These are phyloP conservation scores for Pristionchus japonicus DNA, from an alignment of 2,888 invertebrate genomes.

Conservation along the genomic window DNA sequence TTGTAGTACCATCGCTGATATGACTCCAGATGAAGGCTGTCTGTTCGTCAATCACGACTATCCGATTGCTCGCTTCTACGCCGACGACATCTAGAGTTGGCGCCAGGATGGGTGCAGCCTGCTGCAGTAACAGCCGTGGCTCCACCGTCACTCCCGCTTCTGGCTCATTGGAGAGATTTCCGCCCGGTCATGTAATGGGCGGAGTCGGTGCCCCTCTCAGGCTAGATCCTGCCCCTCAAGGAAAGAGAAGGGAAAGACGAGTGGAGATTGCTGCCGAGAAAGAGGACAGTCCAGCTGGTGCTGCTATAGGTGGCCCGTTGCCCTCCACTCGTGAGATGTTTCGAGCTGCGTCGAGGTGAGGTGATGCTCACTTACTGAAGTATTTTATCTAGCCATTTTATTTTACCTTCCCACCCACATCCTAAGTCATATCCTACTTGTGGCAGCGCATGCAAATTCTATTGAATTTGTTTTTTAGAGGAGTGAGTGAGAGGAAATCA, in stretches of 20 bases:
- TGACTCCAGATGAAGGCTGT: background rate
- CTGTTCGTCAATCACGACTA: background rate
- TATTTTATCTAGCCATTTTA: too few species aligned
- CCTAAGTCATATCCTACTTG: background rate
- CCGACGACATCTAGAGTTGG: background rate
- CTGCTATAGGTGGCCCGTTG: background rate
- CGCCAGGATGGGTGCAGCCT: background rate
- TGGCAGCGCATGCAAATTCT: background rate
- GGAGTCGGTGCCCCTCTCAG: background rate
- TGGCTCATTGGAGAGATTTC: background rate
- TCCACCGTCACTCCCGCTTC: background rate
- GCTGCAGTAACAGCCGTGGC: background rate
- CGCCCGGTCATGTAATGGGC: background rate
- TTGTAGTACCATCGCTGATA: background rate
- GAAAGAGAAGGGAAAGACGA: background rate
- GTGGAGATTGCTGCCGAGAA: background rate
- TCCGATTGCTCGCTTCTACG: background rate
- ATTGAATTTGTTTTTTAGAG: too few species aligned
- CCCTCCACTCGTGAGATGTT: background rate
- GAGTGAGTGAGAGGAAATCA: too few species aligned
- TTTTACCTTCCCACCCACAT: too few species aligned
- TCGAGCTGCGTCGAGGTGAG: background rate
- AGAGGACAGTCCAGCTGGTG: background rate
- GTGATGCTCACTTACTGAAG: background rate
- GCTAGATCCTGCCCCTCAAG: slow-evolving; percentile 19